A percentile compares a stretch with the other conserved stretches of the same genome.
Evolutionary conservation across 2,797 vertebrate genomes (phyloP).

Genomic region (Peromyscus aztecus): DNA sequence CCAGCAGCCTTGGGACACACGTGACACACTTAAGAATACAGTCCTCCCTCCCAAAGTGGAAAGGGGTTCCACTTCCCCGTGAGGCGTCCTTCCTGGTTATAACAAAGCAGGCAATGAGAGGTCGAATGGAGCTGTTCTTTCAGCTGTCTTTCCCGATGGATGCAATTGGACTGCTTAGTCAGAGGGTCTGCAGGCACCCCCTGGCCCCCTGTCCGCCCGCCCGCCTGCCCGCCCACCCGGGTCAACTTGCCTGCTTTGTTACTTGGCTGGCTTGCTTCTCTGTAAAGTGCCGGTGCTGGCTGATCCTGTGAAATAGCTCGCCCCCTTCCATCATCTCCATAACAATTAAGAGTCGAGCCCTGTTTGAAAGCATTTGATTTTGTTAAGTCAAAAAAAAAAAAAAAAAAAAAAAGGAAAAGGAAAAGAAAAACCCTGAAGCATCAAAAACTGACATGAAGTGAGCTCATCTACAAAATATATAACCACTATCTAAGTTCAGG

Average conservation of each 20-base stretch:
- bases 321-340: conserved; percentile 99
- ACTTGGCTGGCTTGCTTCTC: conserved; percentile 99
- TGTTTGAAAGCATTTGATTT: conserved; percentile 92
- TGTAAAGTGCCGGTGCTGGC: conserved; percentile 99
- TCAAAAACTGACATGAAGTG: conserved; percentile 82
- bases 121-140: conserved; percentile 85
- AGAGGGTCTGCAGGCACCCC: not conserved
- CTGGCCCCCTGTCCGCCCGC: not conserved
- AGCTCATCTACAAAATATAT: conserved; percentile 66
- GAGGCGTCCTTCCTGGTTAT: conserved; percentile 83
- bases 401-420: not conserved
- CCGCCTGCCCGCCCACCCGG: conserved; percentile 71
- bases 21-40: conserved; percentile 51
- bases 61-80: conserved; percentile 57
- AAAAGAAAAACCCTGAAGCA: conserved; percentile 71
- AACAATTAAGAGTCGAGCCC: conserved; percentile 98
- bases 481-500: conserved; percentile 12
- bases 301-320: conserved; percentile 99
- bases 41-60: not conserved
- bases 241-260: conserved; percentile 96
- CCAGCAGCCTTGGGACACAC: conserved; percentile 43
- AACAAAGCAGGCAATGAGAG: conserved; percentile 91
- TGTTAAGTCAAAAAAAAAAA: conserved; percentile 86
- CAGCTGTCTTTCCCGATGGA: conserved; percentile 79
- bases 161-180: conserved; percentile 79